A percentile compares a stretch with the other conserved stretches of the same genome.
These are phyloP conservation scores for Limosa lapponica DNA, from an alignment of 2,797 vertebrate species.

Conservation along the genomic window DNA sequence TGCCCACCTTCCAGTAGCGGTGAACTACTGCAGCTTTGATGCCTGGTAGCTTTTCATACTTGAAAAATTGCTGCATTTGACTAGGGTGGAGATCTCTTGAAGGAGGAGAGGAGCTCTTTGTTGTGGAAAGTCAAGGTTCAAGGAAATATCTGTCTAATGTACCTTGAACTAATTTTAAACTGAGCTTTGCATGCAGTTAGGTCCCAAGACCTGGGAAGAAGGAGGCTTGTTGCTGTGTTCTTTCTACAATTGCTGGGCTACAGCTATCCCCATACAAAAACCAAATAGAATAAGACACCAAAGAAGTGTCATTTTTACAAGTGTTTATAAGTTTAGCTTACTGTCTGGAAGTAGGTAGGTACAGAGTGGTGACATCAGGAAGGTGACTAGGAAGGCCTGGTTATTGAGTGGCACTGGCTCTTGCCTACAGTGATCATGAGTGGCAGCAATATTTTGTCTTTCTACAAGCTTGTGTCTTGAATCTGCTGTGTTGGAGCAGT, in stretches of 20 bases:
- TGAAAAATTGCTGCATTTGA: neutral
- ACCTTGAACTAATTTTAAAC: neutral
- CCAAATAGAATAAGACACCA: neutral
- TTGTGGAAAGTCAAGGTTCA: neutral
- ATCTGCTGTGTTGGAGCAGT: neutral
- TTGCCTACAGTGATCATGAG: neutral
- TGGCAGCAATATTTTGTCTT: neutral
- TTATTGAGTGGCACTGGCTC: neutral
- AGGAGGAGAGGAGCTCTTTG: neutral
- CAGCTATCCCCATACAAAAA: fast-evolving
- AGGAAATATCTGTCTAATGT: neutral
- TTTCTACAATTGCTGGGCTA: neutral
- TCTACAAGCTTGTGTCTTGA: neutral
- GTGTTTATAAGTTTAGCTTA: neutral
- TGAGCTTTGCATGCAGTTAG: neutral
- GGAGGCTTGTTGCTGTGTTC: neutral
- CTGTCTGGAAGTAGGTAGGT: neutral
- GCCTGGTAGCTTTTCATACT: neutral
- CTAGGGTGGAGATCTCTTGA: neutral
- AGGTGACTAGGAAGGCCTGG: neutral
- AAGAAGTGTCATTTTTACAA: neutral
- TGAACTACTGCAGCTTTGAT: neutral
- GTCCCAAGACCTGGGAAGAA: neutral
- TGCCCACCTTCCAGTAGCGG: neutral
- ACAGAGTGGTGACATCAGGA: too few relatives aligned